Base-by-base conservation (phyloP, 1,140 invertebrate species). In the Cydia fagiglandana region DNA sequence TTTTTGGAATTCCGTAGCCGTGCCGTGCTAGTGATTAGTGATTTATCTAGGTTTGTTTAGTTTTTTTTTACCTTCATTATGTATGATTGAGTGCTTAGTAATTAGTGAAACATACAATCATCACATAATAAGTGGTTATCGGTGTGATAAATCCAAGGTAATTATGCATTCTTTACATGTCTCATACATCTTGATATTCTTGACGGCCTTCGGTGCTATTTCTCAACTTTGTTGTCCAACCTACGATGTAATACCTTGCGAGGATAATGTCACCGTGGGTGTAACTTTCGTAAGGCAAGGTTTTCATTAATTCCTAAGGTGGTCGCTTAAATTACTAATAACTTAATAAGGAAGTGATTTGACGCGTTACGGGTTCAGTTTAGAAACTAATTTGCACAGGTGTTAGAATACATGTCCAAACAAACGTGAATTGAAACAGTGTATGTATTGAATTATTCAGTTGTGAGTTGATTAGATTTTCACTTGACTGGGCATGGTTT, bases 191-290 rank as follows among this genome's bases (percentile, higher is more conserved):
- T 79, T 79, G 77, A 79, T 85, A 85, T 38, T 70, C 77, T 79
- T 79, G 77, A 79, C 84, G 87, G 80, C 87, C 87, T 88, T 88
- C 86, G 78, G 75, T 79, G 75, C 79, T 86, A 87, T 88, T 88
- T 86, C 87, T 84, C 83, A 88, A 88, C 81, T 83, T 80, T 79
- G 80, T 81, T 78, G 74, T 79, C 77, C 83, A 80, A 64, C 80
- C 81, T 80, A 85, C 84, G 81, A 73, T 74, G 73, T 83, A 77
- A 80, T 81, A 85, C 85, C 77, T 83, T 81, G 83, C 83, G 83
- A 82, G 79, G 78, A 85, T 87, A 85, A 81, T 83, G 81, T 83
- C 81, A 83, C 81, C 80, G 83, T 87, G 78, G 83, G 85, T 77
- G 84, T 84, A 74, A 80, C 80, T 84, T 86, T 86, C 81, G 78